Base-by-base conservation (phyloP, 92 coral and sea anemone species). In the Chrysogorgia sp. region DNA sequence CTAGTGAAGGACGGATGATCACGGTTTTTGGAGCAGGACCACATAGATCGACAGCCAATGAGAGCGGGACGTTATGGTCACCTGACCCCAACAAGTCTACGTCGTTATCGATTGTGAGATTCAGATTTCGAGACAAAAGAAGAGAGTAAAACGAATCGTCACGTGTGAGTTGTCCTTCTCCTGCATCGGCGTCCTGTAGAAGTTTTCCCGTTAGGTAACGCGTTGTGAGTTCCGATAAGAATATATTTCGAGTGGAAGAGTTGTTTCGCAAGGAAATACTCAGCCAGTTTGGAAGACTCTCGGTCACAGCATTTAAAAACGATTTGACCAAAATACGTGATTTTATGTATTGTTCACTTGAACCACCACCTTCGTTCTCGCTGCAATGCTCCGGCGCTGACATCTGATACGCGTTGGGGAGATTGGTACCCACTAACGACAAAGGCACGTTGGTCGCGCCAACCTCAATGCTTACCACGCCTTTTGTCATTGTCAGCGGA, bases 211-310 rank as follows among this genome's bases (percentile, higher is more conserved):
- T 71, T 83, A 90, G 76, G 47, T 84, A 35, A 65, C 84, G 75
- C 3, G 89, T 82, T n/a, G 47, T 61, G 2, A 75, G 58, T 26
- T 84, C 96, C 14, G 78, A 81, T 7, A 84, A 22, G 23, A 19
- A 19, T 7, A 47, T 47, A 1, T 10, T 29, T 23, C 17, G 2
- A 23, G 63, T 6, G 0, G 79, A 69, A 14, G 77, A 49, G 14
- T 62, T 65, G 50, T 79, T 67, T 2, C 56, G 52, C 0, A 88
- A 75, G 13, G 75, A 37, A 35, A 90, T 56, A 2, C 48, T 17
- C 24, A 90, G 71, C 96, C 96, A 90, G 20, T 68, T 34, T 0
- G 96, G 96, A 32, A 88, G 72, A 49, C 87, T 84, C 20, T 49
- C 63, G 12, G 15, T 77, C 29, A 85, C 26, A 14, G 87, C 53